phyloP scores from a whole-genome alignment of 2,888 invertebrate genomes.

The Catocala fraxini region DNA sequence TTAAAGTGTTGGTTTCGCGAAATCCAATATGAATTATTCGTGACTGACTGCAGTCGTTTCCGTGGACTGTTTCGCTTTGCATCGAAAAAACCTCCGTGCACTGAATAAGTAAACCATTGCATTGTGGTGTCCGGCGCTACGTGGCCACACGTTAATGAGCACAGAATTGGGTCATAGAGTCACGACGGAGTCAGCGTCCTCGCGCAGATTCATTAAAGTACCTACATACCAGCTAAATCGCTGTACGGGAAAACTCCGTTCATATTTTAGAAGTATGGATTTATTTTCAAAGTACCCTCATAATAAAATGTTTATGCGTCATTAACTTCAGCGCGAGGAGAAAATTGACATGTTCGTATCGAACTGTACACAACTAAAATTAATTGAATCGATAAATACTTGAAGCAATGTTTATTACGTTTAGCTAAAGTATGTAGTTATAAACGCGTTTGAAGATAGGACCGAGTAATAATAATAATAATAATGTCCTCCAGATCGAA shows the following conservation, averaged over 20 bases:
- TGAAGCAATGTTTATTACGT: not conserved
- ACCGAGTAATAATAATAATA: too few relatives aligned
- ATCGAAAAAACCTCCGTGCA: conserved; percentile 51
- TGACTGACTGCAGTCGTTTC: conserved; percentile 38
- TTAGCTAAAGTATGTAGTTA: not conserved
- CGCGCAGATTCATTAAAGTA: conserved; percentile 50
- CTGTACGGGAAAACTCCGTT: conserved; percentile 28
- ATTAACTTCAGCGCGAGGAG: not conserved
- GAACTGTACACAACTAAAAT: not conserved
- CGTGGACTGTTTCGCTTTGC: conserved; percentile 40
- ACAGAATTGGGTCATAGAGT: conserved; percentile 69
- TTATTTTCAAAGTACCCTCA: conserved; percentile 25
- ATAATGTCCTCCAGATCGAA: too few relatives aligned
- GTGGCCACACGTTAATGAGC: conserved; percentile 80
- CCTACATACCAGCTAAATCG: conserved; percentile 36
- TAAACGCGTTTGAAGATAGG: too few relatives aligned
- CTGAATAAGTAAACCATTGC: conserved; percentile 73
- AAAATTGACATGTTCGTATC: conserved; percentile 4
- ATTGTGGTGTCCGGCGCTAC: conserved; percentile 70
- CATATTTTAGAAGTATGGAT: conserved; percentile 38
- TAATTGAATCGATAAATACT: conserved; percentile 1
- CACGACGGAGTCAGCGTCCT: conserved; percentile 52
- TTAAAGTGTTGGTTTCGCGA: conserved; percentile 17
- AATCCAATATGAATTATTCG: conserved; percentile 45
- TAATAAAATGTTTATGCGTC: conserved; percentile 24